phyloP scores from a whole-genome alignment of 1,140 invertebrate genomes.

The Leguminivora glycinivorella region DNA sequence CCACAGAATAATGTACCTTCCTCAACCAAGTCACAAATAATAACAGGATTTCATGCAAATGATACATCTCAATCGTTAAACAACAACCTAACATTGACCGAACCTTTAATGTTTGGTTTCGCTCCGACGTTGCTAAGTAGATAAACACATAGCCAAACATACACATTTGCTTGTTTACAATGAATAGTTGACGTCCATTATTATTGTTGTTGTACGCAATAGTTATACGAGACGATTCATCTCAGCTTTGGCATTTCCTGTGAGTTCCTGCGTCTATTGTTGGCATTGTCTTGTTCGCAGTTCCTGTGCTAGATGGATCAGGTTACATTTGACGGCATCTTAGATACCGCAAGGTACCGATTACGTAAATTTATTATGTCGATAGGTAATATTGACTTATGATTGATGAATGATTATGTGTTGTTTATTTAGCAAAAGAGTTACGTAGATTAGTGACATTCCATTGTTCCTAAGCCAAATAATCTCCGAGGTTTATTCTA shows the following conservation, averaged over 20 bases:
- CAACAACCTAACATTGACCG: neutral
- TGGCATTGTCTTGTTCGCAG: conserved; percentile 49
- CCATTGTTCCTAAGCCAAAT: too few relatives aligned
- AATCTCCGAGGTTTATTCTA: too few relatives aligned
- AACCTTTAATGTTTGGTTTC: neutral
- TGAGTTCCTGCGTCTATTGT: conserved; percentile 48
- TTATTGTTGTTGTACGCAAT: conserved; percentile 60
- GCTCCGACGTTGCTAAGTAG: neutral
- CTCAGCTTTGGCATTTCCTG: conserved; percentile 68
- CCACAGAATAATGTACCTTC: too few relatives aligned
- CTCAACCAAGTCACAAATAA: too few relatives aligned
- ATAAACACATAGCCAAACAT: conserved; percentile 1
- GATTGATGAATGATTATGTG: too few relatives aligned
- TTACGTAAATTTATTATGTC: neutral
- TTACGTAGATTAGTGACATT: too few relatives aligned
- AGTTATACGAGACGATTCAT: conserved; percentile 45
- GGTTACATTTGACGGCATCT: conserved; percentile 38
- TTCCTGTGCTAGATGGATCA: conserved; percentile 33
- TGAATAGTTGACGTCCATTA: conserved; percentile 35
- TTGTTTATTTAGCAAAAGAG: too few relatives aligned
- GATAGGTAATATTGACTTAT: too few relatives aligned
- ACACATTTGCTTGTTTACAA: conserved; percentile 29
- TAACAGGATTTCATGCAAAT: too few relatives aligned
- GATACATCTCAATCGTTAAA: too few relatives aligned
- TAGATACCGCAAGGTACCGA: neutral